phyloP scores from a whole-genome alignment of 2,888 invertebrate genomes.

The Strigamia crassipes region DNA sequence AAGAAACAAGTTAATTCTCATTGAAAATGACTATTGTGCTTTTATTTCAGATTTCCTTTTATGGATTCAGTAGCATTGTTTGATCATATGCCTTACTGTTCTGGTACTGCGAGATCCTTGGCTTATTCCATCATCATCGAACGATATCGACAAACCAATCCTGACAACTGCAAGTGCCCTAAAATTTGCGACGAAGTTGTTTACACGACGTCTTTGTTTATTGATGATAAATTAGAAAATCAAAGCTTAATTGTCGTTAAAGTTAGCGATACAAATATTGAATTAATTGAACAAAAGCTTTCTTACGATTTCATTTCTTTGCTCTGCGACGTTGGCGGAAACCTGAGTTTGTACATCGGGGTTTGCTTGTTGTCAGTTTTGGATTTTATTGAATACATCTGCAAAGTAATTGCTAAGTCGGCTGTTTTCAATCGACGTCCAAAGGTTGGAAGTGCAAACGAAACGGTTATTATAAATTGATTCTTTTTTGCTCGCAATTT shows the following conservation, averaged over 20 bases:
- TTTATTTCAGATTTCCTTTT: neutral
- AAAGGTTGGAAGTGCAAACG: too few relatives aligned
- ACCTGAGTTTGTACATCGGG: neutral
- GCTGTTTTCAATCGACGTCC: neutral
- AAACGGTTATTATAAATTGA: too few relatives aligned
- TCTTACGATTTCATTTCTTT: neutral
- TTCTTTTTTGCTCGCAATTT: too few relatives aligned
- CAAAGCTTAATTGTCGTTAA: neutral
- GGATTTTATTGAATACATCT: neutral
- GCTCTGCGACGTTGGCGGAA: neutral
- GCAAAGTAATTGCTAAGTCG: neutral
- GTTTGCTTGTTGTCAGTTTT: neutral
- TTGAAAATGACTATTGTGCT: neutral
- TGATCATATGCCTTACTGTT: neutral
- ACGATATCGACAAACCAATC: neutral
- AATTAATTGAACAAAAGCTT: neutral
- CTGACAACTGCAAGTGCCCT: neutral
- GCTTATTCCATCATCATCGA: neutral
- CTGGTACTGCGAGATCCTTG: neutral
- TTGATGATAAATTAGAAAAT: neutral
- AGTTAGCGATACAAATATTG: neutral
- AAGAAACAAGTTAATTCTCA: neutral
- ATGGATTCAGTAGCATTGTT: neutral
- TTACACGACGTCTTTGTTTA: neutral
- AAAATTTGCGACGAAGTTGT: neutral